Conservation (phyloP, 2,888 invertebrate species). For the Celastrina argiolus region DNA sequence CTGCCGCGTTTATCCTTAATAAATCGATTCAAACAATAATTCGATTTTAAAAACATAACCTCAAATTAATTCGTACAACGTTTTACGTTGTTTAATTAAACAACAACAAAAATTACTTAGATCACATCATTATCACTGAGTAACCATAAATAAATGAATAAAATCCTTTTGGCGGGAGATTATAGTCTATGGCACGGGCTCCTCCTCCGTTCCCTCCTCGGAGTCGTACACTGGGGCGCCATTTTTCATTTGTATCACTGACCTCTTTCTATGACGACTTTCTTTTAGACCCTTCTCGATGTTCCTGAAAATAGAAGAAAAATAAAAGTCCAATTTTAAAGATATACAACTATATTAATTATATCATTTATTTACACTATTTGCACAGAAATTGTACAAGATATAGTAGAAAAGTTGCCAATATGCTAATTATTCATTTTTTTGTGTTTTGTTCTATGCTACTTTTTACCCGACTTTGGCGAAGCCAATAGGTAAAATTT, state of each 20-base stretch:
- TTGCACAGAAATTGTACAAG: no score
- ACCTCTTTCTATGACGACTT: conserved; percentile 76
- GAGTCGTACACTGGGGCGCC: conserved; percentile 76
- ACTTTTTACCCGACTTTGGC: no score
- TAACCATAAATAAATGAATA: conserved; percentile 44
- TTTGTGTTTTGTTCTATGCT: no score
- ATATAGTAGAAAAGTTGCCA: no score
- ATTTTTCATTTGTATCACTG: conserved; percentile 77
- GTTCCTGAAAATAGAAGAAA: conserved; percentile 46
- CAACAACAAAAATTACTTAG: conserved; percentile 21
- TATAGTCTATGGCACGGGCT: conserved; percentile 76
- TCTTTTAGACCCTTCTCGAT: conserved; percentile 73
- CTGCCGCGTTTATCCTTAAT: not conserved
- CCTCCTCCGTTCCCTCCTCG: conserved; percentile 82
- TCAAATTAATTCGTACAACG: conserved; percentile 18
- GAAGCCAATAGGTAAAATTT: no score
- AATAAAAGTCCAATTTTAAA: not conserved
- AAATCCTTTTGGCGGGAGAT: conserved; percentile 38
- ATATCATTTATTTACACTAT: no score
- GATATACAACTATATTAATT: no score
- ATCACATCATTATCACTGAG: conserved; percentile 46
- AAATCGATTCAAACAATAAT: conserved; percentile 9
- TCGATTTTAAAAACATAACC: not conserved
- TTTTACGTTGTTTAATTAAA: conserved; percentile 8
- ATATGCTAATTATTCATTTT: no score